Evolutionary conservation across 2,888 invertebrate genomes (phyloP), one percentile per base, ranked within the genome.

Genomic region (Epinotia nisella): DNA sequence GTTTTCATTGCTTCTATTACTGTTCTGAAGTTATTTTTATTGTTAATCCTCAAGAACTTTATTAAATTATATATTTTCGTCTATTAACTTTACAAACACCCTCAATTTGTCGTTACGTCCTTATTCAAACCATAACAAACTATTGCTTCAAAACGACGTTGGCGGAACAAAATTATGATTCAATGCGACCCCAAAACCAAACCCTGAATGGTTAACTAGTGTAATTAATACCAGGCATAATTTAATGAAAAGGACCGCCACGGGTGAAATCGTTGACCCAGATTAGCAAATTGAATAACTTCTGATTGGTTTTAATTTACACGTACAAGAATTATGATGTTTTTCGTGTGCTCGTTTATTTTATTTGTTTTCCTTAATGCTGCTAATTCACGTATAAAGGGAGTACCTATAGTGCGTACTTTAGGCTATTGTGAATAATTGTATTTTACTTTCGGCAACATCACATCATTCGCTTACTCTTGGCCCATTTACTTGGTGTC

Each of bases 211-310:
- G n/a, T 29, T 62, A 58, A 65, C 58, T 70, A 49, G 49, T 21
- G 60, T 66, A 71, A 72, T 67, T 60, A 67, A 72, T 56, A 72
- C 45, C 45, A 17, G 10, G 29, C 17, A 55, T 72, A 35, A 67
- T 67, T 72, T 41, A 71, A 64, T 65, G 70, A 61, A 56, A 55
- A 41, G 60, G 71, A 60, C 55, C 35, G 70, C 45, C 55, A 11
- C 59, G 51, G 41, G 29, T 11, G 53, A 41, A 59, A 35, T 66
- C 21, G 35, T 45, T 61, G 61, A 61, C 66, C 67, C 67, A 41
- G 71, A 67, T 71, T 67, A 41, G n/a, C 61, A 19, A 61, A 67
- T 72, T 72, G 56, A 72, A 72, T 72, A 61, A 62, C 21, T 62
- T 72, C 17, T 62, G 72, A 72, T 67, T 61, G 71, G 49, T 55